Conservation (phyloP, 2,888 invertebrate genomes). For the Pocota personata region DNA sequence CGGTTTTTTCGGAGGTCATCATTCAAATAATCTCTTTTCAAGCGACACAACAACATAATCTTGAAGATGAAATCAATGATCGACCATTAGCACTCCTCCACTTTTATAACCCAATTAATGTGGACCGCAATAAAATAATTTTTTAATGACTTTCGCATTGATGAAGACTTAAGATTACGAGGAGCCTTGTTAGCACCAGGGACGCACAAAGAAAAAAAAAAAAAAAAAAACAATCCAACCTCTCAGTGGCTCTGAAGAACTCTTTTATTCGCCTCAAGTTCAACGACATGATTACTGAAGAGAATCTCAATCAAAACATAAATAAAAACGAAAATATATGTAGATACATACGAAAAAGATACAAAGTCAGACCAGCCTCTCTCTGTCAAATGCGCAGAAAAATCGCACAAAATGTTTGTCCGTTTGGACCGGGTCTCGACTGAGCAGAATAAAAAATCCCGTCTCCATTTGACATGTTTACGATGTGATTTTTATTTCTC, state of each 20-base stretch:
- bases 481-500: slow-evolving; percentile 68
- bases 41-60: background rate
- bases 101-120: slow-evolving; percentile 47
- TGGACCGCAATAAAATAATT: slow-evolving; percentile 23
- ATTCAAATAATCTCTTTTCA: background rate
- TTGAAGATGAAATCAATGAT: slow-evolving; percentile 20
- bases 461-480: slow-evolving; percentile 65
- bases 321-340: slow-evolving; percentile 30
- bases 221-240: background rate
- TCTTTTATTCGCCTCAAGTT: slow-evolving; percentile 37
- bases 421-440: background rate
- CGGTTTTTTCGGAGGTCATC: background rate
- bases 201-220: background rate
- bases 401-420: slow-evolving; percentile 8
- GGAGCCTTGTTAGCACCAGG: slow-evolving; percentile 31
- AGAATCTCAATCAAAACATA: slow-evolving; percentile 49
- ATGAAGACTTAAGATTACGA: slow-evolving; percentile 35
- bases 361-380: slow-evolving; percentile 2
- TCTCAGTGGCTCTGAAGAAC: slow-evolving; percentile 12
- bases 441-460: background rate
- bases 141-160: slow-evolving; percentile 27
- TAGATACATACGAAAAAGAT: background rate
- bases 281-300: slow-evolving; percentile 55
- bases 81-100: slow-evolving; percentile 41
- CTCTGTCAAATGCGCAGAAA: slow-evolving; percentile 38